phyloP scores from a whole-genome alignment of 2,888 invertebrate genomes.

The Eudemis profundana region DNA sequence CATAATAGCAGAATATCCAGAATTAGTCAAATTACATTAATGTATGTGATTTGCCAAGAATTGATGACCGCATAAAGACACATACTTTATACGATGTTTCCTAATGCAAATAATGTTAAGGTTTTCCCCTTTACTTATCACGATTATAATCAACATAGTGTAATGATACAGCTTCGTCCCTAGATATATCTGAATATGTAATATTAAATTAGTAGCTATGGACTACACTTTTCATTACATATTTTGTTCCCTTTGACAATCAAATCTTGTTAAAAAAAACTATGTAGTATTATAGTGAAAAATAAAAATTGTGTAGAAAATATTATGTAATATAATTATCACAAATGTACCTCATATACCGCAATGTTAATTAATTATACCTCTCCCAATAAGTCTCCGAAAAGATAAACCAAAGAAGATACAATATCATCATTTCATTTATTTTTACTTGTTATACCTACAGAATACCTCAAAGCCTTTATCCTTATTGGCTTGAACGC shows the following conservation, averaged over 20 bases:
- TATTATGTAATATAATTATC: neutral
- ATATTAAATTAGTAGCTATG: neutral
- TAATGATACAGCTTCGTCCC: neutral
- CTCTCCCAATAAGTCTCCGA: slow-evolving; percentile 6
- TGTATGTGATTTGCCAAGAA: too few species aligned
- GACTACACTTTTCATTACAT: neutral
- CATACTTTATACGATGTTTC: neutral
- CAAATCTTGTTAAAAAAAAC: slow-evolving; percentile 1
- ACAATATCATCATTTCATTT: slow-evolving; percentile 1
- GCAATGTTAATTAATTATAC: slow-evolving; percentile 13
- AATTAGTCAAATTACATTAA: too few species aligned
- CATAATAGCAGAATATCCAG: too few species aligned
- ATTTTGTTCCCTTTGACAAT: slow-evolving; percentile 7
- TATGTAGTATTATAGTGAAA: neutral
- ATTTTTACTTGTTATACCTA: slow-evolving; percentile 10
- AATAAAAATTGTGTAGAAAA: neutral
- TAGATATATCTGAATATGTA: neutral
- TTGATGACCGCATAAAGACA: too few species aligned
- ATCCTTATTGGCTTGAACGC: slow-evolving; percentile 23
- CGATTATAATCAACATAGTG: slow-evolving; percentile 2
- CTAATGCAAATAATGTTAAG: too few species aligned
- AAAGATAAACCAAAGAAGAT: neutral
- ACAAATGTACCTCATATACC: too few species aligned
- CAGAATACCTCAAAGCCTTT: slow-evolving; percentile 14
- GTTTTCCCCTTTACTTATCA: neutral